Evolutionary conservation across 2,888 invertebrate genomes (phyloP), one percentile per base, ranked within the genome.

Genomic region (Metopia argyrocephala): DNA sequence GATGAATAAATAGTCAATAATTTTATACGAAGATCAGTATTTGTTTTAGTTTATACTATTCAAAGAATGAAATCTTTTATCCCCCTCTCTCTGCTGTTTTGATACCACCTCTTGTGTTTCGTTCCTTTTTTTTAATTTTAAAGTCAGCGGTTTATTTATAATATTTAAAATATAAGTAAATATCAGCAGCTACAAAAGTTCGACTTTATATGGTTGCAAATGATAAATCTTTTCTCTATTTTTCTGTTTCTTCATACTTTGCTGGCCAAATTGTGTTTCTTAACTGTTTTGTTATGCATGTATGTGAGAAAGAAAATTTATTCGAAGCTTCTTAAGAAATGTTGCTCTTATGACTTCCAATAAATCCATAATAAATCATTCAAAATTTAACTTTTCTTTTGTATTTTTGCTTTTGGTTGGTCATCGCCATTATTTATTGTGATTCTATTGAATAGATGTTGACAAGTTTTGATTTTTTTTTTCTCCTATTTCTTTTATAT

Each of bases 341-440:
- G 20, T 69, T 74, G 78, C 74, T 69, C 74, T 78, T 74, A 59
- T 74, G 74, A 74, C 74, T 69, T 70, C n/a, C 61, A 75, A 74
- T 75, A 75, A 75, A 61, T 38, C n/a, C 52, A 61, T 21, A 75
- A 79, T 75, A 79, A 79, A 79, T 79, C 79, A 70, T 75, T 79
- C 70, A 75, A 65, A 46, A 45, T 46, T 28, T 31, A 57, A 28
- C 28, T 61, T 66, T 73, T 28, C 48, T 3, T 23, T 12, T 3
- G 3, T 38, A 15, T 66, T 3, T 50, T 9, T 15, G 27, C 2
- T 45, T 52, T 62, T 45, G 5, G 4, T 18, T 23, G 12, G 4
- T 6, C 12, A 38, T 38, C 3, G 18, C 9, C n/a, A n/a, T n/a
- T n/a, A n/a, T n/a, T n/a, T n/a, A n/a, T n/a, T n/a, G n/a, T n/a